Conservation (phyloP, 2,888 invertebrate species). For the Brachypterus glaber region DNA sequence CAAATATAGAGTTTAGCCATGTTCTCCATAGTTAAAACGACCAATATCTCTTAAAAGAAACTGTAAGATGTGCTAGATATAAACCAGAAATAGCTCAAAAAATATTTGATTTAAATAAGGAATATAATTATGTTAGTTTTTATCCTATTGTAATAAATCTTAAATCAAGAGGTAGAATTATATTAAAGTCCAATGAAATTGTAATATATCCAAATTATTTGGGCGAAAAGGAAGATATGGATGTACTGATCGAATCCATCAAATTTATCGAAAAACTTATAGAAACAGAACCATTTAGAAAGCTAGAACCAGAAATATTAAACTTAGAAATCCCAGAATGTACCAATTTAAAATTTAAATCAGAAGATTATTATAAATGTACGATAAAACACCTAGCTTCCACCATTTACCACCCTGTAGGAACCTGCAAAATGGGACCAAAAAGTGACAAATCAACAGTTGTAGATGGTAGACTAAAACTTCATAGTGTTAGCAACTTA, state of each 20-base stretch:
- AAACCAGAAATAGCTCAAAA: too few relatives aligned
- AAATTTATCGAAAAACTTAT: slow-evolving; percentile 38
- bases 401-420: slow-evolving; percentile 30
- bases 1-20: too few relatives aligned
- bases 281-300: slow-evolving; percentile 38
- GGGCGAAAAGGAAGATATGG: slow-evolving; percentile 44
- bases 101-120: too few relatives aligned
- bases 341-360: slow-evolving; percentile 31
- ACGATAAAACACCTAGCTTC: slow-evolving; percentile 31
- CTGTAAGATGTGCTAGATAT: too few relatives aligned
- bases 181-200: too few relatives aligned
- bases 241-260: slow-evolving; percentile 44
- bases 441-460: slow-evolving; percentile 49
- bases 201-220: too few relatives aligned
- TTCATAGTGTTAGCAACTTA: slow-evolving; percentile 56
- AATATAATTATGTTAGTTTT: too few relatives aligned
- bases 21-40: too few relatives aligned
- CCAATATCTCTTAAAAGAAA: too few relatives aligned
- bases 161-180: too few relatives aligned
- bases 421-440: slow-evolving; percentile 52
- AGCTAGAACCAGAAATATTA: slow-evolving; percentile 34
- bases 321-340: slow-evolving; percentile 43
- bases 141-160: too few relatives aligned
- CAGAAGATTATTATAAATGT: slow-evolving; percentile 46
- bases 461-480: slow-evolving; percentile 57